A percentile compares a stretch with the other conserved stretches of the same genome.
These are phyloP conservation scores for Myrmecobius fasciatus DNA, from an alignment of 2,113 vertebrate species.

Conservation along the genomic window DNA sequence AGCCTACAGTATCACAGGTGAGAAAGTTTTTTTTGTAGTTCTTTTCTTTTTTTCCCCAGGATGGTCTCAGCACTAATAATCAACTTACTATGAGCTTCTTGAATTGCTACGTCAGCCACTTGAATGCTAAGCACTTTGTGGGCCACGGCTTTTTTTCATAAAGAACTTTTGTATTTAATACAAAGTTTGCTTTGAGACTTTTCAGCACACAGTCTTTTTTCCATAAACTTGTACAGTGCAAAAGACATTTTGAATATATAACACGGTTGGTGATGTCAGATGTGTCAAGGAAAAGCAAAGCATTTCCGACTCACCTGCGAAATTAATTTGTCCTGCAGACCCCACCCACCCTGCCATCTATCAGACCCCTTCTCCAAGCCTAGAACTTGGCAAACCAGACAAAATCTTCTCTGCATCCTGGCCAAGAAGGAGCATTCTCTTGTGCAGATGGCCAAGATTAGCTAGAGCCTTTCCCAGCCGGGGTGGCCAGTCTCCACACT, in stretches of 20 bases:
- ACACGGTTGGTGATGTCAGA: conserved; percentile 75
- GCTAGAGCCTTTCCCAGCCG: conserved; percentile 80
- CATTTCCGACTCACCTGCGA: conserved; percentile 72
- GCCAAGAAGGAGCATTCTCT: conserved; percentile 66
- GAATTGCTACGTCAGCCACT: conserved; percentile 84
- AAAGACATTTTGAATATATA: conserved; percentile 84
- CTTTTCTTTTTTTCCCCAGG: conserved; percentile 68
- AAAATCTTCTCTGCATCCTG: conserved; percentile 76
- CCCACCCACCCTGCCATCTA: conserved; percentile 63
- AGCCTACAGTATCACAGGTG: conserved; percentile 80
- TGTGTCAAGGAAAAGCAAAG: conserved; percentile 72
- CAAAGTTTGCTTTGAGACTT: conserved; percentile 88
- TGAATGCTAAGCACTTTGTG: conserved; percentile 90
- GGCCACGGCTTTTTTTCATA: conserved; percentile 90
- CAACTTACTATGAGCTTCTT: conserved; percentile 80
- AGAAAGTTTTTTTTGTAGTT: conserved; percentile 74
- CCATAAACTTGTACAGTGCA: conserved; percentile 88
- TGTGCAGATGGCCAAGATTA: conserved; percentile 48
- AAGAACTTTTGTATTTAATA: conserved; percentile 90
- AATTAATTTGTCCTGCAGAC: conserved; percentile 54
- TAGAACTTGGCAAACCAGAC: conserved; percentile 78
- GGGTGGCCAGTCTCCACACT: conserved; percentile 74
- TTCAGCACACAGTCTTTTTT: conserved; percentile 87
- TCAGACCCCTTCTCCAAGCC: conserved; percentile 73
- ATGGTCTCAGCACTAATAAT: conserved; percentile 86